Evolutionary conservation across 2,888 invertebrate species (phyloP), one percentile per base, ranked within the genome.

Genomic region (Phyllotreta cruciferae): DNA sequence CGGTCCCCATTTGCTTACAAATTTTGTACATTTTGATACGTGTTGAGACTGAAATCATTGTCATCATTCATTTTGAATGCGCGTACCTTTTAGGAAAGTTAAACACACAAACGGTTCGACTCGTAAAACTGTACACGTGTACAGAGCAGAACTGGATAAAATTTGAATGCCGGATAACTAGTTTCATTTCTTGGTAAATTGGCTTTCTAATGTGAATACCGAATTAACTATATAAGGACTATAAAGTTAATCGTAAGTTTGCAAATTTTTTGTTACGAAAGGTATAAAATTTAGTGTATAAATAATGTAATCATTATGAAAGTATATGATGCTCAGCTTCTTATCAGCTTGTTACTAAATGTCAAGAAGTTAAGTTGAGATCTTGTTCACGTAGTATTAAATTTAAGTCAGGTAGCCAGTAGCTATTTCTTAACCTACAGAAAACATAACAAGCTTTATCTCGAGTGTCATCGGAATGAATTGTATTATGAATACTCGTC

Each of bases 401-500:
- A 62, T 65, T 62, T 57, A 42, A 58, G 55, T 60, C 60, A 64
- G 64, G 60, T 64, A 64, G 58, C 34, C 42, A n/a, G 36, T 50
- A 50, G 56, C 53, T 56, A 58, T 45, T 56, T 41, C 64, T 55
- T 52, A 52, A 52, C 41, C 56, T 45, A 53, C 62, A 57, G 39
- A 62, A 62, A 62, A 53, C 57, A 64, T 64, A 64, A 64, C 64
- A 56, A 61, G 39, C 47, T 56, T 64, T 61, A 61, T 61, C 60
- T 60, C 53, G 42, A 56, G 47, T 61, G 56, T 64, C 56, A 64
- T 64, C 64, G 11, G 60, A 56, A 61, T 53, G 64, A 61, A 64
- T 64, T 64, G 64, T 64, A 45, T 64, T 52, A 60, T 56, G 54
- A 58, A 41, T 56, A 61, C 56, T 53, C 50, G 56, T 34, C 56